Percentiles rank a stretch among this genome's conserved stretches.
Evolutionary conservation across 2,797 vertebrate species (phyloP).

Genomic region (Mycteria americana): DNA sequence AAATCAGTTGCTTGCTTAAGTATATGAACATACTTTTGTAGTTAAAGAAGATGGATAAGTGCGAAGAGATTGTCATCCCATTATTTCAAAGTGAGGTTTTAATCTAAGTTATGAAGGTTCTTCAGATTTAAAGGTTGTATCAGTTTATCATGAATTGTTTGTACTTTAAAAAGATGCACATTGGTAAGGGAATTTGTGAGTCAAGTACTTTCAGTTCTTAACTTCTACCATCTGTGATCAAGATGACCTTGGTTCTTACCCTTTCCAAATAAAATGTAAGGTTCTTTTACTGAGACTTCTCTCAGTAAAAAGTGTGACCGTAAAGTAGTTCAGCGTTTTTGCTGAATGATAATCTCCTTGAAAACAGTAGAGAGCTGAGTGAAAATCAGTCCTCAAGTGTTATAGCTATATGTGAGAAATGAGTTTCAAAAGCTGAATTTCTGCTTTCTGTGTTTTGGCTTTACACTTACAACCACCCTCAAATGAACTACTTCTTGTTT

Average conservation of each 20-base stretch:
- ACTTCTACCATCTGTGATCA: neutral
- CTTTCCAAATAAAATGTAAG: neutral
- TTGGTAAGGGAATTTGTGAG: neutral
- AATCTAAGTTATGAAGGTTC: neutral
- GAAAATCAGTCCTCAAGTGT: neutral
- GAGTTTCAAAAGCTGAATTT: neutral
- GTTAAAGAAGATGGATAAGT: neutral
- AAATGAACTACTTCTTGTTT: neutral
- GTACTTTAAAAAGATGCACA: neutral
- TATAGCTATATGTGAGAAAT: neutral
- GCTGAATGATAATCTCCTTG: neutral
- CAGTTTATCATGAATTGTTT: neutral
- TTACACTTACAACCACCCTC: neutral
- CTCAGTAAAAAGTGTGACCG: neutral
- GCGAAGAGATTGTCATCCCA: neutral
- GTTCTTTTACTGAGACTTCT: neutral
- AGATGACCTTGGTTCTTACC: slow-evolving; percentile 24
- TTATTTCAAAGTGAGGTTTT: neutral
- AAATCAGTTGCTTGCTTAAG: neutral
- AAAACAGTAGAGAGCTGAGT: neutral
- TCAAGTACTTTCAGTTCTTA: neutral
- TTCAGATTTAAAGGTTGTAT: neutral
- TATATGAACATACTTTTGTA: neutral
- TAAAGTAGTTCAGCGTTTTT: neutral
- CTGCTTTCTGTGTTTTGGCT: neutral